Conservation (phyloP, 2,888 invertebrate species). For the Ceraclea dissimilis region DNA sequence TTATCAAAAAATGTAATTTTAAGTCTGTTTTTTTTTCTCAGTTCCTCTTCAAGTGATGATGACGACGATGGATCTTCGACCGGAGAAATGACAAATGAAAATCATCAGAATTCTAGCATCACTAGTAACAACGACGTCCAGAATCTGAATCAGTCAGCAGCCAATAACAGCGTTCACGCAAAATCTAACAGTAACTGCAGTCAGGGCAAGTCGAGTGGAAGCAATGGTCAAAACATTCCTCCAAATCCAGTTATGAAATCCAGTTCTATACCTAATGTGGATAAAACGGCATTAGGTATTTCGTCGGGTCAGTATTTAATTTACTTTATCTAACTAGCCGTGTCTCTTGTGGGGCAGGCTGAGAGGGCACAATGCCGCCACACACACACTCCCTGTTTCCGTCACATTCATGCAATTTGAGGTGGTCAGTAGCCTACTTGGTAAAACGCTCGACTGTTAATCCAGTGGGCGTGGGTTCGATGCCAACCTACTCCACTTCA, state of each 20-base stretch:
- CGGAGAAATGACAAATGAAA: slow-evolving; percentile 43
- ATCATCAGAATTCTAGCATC: slow-evolving; percentile 13
- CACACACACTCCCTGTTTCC: no score
- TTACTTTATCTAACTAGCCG: no score
- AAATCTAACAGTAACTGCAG: slow-evolving; percentile 2
- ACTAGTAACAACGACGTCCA: slow-evolving; percentile 1
- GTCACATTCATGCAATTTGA: no score
- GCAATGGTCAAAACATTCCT: slow-evolving; percentile 38
- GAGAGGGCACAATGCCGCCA: no score
- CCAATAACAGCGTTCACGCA: background rate
- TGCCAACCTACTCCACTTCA: no score
- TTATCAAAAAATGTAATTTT: no score
- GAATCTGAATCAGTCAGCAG: slow-evolving; percentile 7
- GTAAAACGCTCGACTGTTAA: no score
- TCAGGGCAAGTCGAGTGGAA: slow-evolving; percentile 7
- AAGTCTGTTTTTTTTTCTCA: slow-evolving; percentile 40
- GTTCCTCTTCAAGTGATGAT: slow-evolving; percentile 65
- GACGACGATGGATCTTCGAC: slow-evolving; percentile 50
- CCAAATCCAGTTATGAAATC: slow-evolving; percentile 47
- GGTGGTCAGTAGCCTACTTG: no score
- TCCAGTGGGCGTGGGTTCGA: no score
- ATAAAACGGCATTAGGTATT: slow-evolving; percentile 47
- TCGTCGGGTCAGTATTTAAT: slow-evolving; percentile 38
- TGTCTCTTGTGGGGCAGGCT: no score
- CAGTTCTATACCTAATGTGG: slow-evolving; percentile 45